Percentiles rank a stretch among this genome's conserved stretches.
These are phyloP conservation scores for Meiosimyza platycephala DNA, from an alignment of 2,888 invertebrate genomes.

Conservation along the genomic window DNA sequence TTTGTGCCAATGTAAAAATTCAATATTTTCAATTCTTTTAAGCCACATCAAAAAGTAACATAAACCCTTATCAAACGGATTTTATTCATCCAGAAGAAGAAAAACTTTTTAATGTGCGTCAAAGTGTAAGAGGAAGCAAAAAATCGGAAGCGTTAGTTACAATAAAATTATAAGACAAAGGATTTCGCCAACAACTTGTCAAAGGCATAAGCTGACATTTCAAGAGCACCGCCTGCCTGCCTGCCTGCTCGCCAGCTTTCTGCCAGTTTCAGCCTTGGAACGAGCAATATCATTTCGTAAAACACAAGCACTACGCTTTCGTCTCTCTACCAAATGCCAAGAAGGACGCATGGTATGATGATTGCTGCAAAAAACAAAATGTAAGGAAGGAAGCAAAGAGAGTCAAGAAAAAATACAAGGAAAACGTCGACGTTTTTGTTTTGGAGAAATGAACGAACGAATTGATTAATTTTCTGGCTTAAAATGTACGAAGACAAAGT, in stretches of 20 bases:
- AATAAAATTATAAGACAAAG: conserved; percentile 30
- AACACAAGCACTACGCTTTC: too few species aligned
- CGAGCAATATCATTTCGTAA: too few species aligned
- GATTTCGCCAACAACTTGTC: conserved; percentile 33
- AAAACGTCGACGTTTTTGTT: conserved; percentile 15
- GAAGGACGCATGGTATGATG: not conserved
- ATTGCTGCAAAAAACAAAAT: not conserved
- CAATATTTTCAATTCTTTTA: conserved; percentile 27
- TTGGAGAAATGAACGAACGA: not conserved
- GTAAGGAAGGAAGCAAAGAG: not conserved
- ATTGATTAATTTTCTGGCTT: conserved; percentile 36
- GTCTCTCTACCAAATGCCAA: too few species aligned
- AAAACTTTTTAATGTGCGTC: conserved; percentile 27
- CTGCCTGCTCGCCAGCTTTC: not conserved
- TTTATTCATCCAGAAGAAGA: conserved; percentile 25
- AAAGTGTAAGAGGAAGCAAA: not conserved
- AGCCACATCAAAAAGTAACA: conserved; percentile 30
- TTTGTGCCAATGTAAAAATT: conserved; percentile 6
- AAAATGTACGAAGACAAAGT: conserved; percentile 32
- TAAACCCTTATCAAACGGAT: conserved; percentile 33
- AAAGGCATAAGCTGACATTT: conserved; percentile 33
- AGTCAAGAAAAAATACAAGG: not conserved
- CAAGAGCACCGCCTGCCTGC: conserved; percentile 8
- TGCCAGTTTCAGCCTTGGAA: too few species aligned
- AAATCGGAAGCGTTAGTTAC: conserved; percentile 18